Base-by-base conservation (phyloP, 1,140 invertebrate genomes). In the Pseudomyrmex concolor region DNA sequence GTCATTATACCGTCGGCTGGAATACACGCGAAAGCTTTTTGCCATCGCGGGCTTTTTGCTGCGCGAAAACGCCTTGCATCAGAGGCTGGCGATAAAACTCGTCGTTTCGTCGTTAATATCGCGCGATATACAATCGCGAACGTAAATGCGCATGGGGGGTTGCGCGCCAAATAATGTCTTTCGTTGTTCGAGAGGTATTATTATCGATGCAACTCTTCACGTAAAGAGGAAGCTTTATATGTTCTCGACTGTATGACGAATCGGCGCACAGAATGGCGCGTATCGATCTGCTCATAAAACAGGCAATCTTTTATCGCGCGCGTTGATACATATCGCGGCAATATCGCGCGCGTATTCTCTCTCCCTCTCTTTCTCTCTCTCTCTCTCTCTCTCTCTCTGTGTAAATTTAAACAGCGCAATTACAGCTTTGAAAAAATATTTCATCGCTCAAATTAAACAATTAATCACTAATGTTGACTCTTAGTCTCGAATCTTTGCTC, bases 211-310 rank as follows among this genome's bases (percentile, higher is more conserved):
- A 34, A 34, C 34, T 34, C 34, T 34, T 34, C 34, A 34, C 34
- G 34, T 34, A 0, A 34, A 34, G 34, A 34, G 34, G 34, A 34
- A 34, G 34, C 34, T 34, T 34, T 34, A 34, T 34, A 7, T 34
- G 4, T 7, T 34, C 34, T 34, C 34, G 34, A 34, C 34, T 5
- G 5, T 34, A 34, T 34, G 45, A 57, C 19, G 63, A 34, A 43
- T 57, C 51, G 76, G 57, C 34, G 34, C 5, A 1, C 63, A 10
- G 34, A 55, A 10, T 15, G 34, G 43, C 64, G 15, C 55, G 76
- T 70, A 78, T 78, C 51, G 76, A 78, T 78, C 64, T 70, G 51
- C 5, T 7, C 64, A 48, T 78, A 78, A 78, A 78, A 70, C 76
- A 17, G 76, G 51, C 51, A 70, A 78, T 78, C 51, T 70, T 78